phyloP scores from a whole-genome alignment of 2,888 invertebrate species.

The Gnatocerus cornutus region DNA sequence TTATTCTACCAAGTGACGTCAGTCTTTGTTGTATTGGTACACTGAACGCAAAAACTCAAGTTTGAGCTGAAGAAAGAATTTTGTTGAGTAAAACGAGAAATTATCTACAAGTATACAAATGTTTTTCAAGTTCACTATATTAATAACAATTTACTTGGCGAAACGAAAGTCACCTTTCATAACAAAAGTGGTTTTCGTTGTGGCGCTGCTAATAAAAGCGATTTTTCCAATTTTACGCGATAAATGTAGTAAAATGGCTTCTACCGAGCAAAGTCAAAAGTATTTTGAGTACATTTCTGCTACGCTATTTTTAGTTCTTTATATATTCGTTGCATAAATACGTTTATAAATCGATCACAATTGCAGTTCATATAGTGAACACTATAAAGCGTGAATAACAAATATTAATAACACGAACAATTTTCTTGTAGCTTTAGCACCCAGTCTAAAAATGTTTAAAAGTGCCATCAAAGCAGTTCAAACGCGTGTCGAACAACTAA shows the following conservation, averaged over 20 bases:
- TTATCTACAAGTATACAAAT: conserved; percentile 67
- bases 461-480: conserved; percentile 55
- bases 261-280: conserved; percentile 58
- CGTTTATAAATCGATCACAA: conserved; percentile 70
- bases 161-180: conserved; percentile 26
- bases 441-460: conserved; percentile 65
- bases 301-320: conserved; percentile 52
- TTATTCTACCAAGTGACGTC: conserved; percentile 46
- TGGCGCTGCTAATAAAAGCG: conserved; percentile 48
- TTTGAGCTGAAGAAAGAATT: conserved; percentile 36
- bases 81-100: conserved; percentile 57
- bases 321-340: conserved; percentile 66
- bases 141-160: conserved; percentile 62
- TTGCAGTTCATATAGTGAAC: conserved; percentile 72
- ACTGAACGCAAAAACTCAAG: conserved; percentile 27
- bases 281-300: conserved; percentile 57
- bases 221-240: conserved; percentile 46
- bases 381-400: conserved; percentile 71
- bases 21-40: conserved; percentile 42
- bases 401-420: conserved; percentile 67
- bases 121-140: conserved; percentile 66
- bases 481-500: conserved; percentile 50
- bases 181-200: conserved; percentile 33
- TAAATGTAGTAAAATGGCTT: conserved; percentile 54
- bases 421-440: conserved; percentile 65